phyloP scores from a whole-genome alignment of 2,888 invertebrate species.

The Temnothorax ravouxi region DNA sequence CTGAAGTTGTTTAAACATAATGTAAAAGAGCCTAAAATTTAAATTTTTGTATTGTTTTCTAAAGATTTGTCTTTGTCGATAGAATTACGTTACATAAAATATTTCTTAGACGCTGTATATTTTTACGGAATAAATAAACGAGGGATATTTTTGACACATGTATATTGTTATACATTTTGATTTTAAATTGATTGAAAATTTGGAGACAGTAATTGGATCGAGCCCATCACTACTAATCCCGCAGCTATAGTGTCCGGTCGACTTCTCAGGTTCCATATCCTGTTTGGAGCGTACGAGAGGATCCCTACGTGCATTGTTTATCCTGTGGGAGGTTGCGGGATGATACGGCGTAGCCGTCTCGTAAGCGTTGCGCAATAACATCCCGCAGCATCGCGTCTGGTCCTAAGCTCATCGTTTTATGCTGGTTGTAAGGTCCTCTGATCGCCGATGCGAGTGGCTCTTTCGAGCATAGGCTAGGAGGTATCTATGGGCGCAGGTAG shows the following conservation, averaged over 20 bases:
- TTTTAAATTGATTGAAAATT: slow-evolving; percentile 34
- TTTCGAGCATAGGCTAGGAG: slow-evolving; percentile 55
- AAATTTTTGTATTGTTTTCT: neutral
- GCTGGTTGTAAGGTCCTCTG: slow-evolving; percentile 73
- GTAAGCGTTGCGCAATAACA: slow-evolving; percentile 76
- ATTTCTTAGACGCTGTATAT: neutral
- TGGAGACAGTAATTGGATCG: slow-evolving; percentile 33
- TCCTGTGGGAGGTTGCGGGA: slow-evolving; percentile 70
- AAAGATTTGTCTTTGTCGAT: neutral
- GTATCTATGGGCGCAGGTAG: slow-evolving; percentile 67
- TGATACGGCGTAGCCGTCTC: slow-evolving; percentile 67
- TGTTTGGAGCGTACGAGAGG: slow-evolving; percentile 79
- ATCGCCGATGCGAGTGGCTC: slow-evolving; percentile 67
- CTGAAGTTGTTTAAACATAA: neutral
- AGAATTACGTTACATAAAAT: neutral
- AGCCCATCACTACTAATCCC: slow-evolving; percentile 55
- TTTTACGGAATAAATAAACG: neutral
- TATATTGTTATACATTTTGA: neutral
- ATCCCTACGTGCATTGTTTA: slow-evolving; percentile 78
- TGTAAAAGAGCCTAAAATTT: neutral
- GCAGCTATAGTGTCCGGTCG: slow-evolving; percentile 63
- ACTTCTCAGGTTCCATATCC: slow-evolving; percentile 84
- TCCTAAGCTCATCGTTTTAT: slow-evolving; percentile 74
- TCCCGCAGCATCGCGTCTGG: slow-evolving; percentile 67
- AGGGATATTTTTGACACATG: neutral